Evolutionary conservation across 2,797 vertebrate species (phyloP).

Genomic region (Chloroceryle inda): DNA sequence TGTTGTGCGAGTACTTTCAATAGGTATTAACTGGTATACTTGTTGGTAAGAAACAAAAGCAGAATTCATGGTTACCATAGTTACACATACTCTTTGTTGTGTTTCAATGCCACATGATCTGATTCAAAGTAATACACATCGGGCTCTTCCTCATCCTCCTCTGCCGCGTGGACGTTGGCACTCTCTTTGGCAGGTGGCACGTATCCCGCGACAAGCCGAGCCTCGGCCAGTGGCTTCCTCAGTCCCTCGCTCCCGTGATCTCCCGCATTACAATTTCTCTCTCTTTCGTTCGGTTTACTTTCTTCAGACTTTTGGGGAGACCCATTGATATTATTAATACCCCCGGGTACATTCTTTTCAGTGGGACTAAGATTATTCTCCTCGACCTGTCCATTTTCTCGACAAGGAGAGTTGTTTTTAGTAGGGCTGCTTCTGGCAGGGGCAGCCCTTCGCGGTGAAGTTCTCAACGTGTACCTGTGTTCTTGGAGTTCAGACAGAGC

Average conservation of each 20-base stretch:
- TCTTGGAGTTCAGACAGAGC: slow-evolving; percentile 93
- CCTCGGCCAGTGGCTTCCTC: slow-evolving; percentile 78
- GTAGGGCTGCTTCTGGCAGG: slow-evolving; percentile 87
- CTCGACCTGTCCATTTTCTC: slow-evolving; percentile 90
- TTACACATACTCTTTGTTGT: slow-evolving; percentile 99
- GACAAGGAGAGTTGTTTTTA: slow-evolving; percentile 88
- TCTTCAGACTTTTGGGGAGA: slow-evolving; percentile 77
- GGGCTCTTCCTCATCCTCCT: slow-evolving; percentile 95
- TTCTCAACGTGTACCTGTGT: slow-evolving; percentile 96
- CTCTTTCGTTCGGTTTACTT: slow-evolving; percentile 74
- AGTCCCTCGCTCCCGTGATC: slow-evolving; percentile 78
- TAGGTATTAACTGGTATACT: background rate
- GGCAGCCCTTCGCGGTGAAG: slow-evolving; percentile 91
- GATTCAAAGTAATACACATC: slow-evolving; percentile 99
- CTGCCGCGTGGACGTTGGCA: slow-evolving; percentile 82
- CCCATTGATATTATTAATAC: slow-evolving; percentile 74
- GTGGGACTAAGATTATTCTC: slow-evolving; percentile 84
- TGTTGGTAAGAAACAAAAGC: slow-evolving; percentile 80
- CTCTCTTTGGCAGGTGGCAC: slow-evolving; percentile 87
- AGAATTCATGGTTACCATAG: slow-evolving; percentile 87
- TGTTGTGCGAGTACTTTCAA: slow-evolving; percentile 6
- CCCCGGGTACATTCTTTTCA: slow-evolving; percentile 78
- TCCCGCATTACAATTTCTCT: slow-evolving; percentile 63
- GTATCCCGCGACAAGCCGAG: slow-evolving; percentile 76
- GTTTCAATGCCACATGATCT: slow-evolving; percentile 99